Evolutionary conservation across 2,888 invertebrate species (phyloP), one percentile per base, ranked within the genome.

Genomic region (Campoplex capitator): DNA sequence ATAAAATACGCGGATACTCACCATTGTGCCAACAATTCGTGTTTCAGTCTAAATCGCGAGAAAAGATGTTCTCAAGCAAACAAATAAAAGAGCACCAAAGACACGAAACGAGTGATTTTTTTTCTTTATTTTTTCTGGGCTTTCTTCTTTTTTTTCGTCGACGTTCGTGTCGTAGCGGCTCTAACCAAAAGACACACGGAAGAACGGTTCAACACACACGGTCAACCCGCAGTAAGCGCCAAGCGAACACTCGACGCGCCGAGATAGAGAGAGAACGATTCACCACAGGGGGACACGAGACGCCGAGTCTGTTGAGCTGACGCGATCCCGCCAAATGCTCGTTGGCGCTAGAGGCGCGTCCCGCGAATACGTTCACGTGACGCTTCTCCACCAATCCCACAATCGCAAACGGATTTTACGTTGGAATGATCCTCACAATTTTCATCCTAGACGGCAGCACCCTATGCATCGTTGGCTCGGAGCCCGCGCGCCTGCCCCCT

Each of bases 1-100:
- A 62, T 13, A 90, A 94, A 94, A 93, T 93, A 94, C 92, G 91
- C 92, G 92, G 93, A 94, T 94, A 94, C 95, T 95, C 93, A 95
- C 95, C 95, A 95, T 95, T 92, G 90, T 92, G 92, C 90, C 88
- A 91, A 89, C 58, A 79, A 56, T 56, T 70, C 78, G 67, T 51
- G 68, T 79, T 42, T 70, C 70, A 79, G 56, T 79, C 23, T 62
- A 62, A 70, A 16, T 18, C 45, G 68, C 38, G 54, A 42, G 56
- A 56, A 70, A 65, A 79, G 42, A 70, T 42, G 45, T 48, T 56
- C 35, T n/a, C n/a, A 77, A 13, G 42, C 28, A 51, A 77, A 51
- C 54, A 51, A 67, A 77, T 67, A 54, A 77, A 77, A 48, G 48
- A 67, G 65, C 77, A 67, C 77, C 51, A 35, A 18, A 65, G 76